Evolutionary conservation across 2,113 vertebrate species (phyloP).

Genomic region (Lepidothrix coronata): DNA sequence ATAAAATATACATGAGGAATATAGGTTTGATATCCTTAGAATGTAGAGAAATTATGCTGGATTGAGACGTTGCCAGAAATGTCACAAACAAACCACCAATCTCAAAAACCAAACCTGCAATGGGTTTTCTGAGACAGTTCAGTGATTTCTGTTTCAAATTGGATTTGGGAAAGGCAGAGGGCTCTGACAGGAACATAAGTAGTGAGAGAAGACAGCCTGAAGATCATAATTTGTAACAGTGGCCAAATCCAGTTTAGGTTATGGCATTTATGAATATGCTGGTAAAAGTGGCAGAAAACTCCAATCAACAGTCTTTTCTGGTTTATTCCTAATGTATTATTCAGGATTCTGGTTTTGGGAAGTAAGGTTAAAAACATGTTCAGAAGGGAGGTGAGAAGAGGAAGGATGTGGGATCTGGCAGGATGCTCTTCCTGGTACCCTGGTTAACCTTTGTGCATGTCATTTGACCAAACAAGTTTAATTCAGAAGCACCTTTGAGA

Average conservation of each 20-base stretch:
- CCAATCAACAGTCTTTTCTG: background rate
- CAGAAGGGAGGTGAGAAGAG: background rate
- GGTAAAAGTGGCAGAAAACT: background rate
- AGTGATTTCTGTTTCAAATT: background rate
- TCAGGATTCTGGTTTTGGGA: background rate
- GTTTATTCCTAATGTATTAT: background rate
- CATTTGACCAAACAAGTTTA: background rate
- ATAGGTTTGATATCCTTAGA: background rate
- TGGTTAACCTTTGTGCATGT: background rate
- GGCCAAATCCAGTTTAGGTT: background rate
- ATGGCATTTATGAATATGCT: background rate
- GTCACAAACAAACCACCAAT: accelerated
- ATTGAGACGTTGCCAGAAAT: background rate
- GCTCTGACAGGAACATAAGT: background rate
- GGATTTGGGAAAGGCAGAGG: background rate
- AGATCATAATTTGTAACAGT: accelerated
- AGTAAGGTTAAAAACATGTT: background rate
- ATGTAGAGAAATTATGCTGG: background rate
- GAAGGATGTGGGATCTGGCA: background rate
- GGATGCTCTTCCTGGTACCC: background rate
- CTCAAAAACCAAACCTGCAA: background rate
- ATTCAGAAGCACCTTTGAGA: background rate
- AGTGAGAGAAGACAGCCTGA: background rate
- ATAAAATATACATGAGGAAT: background rate
- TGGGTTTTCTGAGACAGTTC: background rate